Evolutionary conservation across 2,888 invertebrate species (phyloP), one percentile per base, ranked within the genome.

Genomic region (Schrankia costaestrigalis): DNA sequence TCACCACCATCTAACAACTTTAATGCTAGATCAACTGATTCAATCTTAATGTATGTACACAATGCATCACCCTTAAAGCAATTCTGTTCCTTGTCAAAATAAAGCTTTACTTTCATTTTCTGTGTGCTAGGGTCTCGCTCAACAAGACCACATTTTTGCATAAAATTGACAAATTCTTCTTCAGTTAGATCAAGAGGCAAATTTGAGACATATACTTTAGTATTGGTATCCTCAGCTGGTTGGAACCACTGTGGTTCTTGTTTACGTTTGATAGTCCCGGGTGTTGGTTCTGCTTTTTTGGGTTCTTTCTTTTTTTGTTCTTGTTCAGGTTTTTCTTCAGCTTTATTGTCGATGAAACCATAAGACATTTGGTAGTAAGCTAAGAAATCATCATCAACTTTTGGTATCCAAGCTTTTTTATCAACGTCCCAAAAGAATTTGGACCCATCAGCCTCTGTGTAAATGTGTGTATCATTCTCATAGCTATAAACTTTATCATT

Each of bases 341-440:
- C 27, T 31, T 82, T 88, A 53, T 92, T 91, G 59, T 94, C 93
- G 26, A 91, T 89, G 73, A 96, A 95, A 3, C 96, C 96, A 81
- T 99, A 99, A 64, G 90, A 96, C 92, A 98, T 94, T 83, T 99
- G 98, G 86, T 99, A 99, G 35, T 91, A 90, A 0, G 98, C 99
- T 87, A 99, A 91, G 68, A 99, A 99, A 60, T 99, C 97, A 63
- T 97, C 97, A 85, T 98, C 97, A 43, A 99, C 92, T 90, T 96
- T 97, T 0, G 98, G 98, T 81, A 98, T 95, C 98, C 98, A 99
- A 3, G 97, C 98, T 64, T 92, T 94, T 73, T 95, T 97, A 21
- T 92, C 91, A 12, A 89, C 89, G 81, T 99, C 97, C 97, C 97
- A 99, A 67, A 98, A 94, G 75, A 92, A 97, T 43, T 93, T 93